phyloP scores from a whole-genome alignment of 2,113 vertebrate species.

The Chaenogobius annularis region DNA sequence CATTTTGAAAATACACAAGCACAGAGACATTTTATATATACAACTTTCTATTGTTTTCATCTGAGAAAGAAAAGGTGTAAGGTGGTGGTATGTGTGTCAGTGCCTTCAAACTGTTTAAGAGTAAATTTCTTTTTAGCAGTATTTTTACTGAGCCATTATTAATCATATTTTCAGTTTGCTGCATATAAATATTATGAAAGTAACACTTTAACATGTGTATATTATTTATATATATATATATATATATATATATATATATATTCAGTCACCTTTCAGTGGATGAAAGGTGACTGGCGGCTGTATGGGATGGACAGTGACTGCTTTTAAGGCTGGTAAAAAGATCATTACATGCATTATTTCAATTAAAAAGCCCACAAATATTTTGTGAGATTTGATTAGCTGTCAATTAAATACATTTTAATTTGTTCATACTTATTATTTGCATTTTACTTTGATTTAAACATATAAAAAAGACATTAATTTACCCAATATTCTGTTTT shows the following conservation, averaged over 20 bases:
- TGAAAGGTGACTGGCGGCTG: too few species aligned
- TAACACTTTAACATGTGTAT: background rate
- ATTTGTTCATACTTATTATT: background rate
- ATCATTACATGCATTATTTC: background rate
- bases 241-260: too few species aligned
- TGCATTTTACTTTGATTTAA: background rate
- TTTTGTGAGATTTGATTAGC: background rate
- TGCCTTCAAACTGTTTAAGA: slow-evolving; percentile 73
- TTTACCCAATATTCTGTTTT: background rate
- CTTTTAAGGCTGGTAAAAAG: too few species aligned
- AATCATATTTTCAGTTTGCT: background rate
- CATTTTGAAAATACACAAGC: slow-evolving; percentile 82
- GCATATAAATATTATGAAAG: background rate
- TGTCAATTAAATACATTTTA: background rate
- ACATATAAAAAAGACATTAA: background rate
- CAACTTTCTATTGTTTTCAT: slow-evolving; percentile 63
- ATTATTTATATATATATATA: background rate
- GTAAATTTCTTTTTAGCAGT: slow-evolving; percentile 13
- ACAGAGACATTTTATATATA: slow-evolving; percentile 72
- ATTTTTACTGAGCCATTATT: background rate
- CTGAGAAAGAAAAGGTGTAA: slow-evolving; percentile 61
- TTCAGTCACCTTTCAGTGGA: too few species aligned
- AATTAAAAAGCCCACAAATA: background rate
- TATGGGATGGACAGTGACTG: too few species aligned
- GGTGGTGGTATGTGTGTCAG: slow-evolving; percentile 46